phyloP scores from a whole-genome alignment of 2,113 vertebrate species.

The Solea senegalensis region DNA sequence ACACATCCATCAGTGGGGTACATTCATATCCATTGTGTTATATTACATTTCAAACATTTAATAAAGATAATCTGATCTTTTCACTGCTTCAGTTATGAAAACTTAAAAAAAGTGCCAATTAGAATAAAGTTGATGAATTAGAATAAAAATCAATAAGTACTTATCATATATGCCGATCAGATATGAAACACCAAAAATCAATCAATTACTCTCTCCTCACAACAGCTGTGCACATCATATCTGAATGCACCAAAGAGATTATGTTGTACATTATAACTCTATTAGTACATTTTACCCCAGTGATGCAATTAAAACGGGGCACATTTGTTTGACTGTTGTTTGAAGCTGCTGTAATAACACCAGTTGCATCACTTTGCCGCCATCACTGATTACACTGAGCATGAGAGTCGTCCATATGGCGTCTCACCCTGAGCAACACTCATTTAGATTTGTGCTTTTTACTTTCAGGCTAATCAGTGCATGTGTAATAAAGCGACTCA shows the following conservation, averaged over 20 bases:
- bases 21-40: no score
- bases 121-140: no score
- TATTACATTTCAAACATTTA: no score
- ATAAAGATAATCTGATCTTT: no score
- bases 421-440: background rate
- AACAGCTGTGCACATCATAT: constrained; percentile 3
- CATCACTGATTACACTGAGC: constrained; percentile 13
- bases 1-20: no score
- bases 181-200: no score
- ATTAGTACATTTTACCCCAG: constrained; percentile 21
- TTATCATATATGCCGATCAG: no score
- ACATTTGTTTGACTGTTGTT: constrained; percentile 15
- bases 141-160: no score
- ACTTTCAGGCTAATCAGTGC: constrained; percentile 6
- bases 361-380: constrained; percentile 9
- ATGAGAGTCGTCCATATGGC: background rate
- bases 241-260: constrained; percentile 15
- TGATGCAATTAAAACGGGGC: background rate
- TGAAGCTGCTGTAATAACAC: constrained; percentile 10
- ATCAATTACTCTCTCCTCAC: no score
- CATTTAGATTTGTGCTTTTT: background rate
- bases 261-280: background rate
- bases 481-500: constrained; percentile 30
- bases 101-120: no score
- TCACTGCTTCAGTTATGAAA: no score